Base-by-base conservation (phyloP, 37 sponge, comb jelly and placozoan species). In the Spongia lamella region DNA sequence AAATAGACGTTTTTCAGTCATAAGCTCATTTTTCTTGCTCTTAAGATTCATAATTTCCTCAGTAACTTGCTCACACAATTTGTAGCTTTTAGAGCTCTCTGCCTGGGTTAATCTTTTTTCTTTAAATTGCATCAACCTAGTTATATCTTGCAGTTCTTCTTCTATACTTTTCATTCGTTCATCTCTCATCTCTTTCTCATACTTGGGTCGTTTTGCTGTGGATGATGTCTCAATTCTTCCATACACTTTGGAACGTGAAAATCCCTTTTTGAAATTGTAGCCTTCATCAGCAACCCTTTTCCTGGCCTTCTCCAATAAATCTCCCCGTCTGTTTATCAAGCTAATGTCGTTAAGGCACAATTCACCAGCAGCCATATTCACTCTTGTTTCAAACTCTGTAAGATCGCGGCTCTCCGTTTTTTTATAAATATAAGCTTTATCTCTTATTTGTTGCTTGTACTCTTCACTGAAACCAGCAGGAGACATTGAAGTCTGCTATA, bases 21-120 rank as follows among this genome's bases (percentile, higher is more conserved):
- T n/a, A n/a, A 60, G 61, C 7, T 60, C 61, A 60, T 19, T 11
- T 29, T 19, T 60, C 61, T 19, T 60, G 21, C 21, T 60, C 22
- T 17, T 60, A 11, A 60, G 61, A n/a, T 22, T 29, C 61, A 60
- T 60, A 11, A 60, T n/a, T 19, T 60, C 61, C 61, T 60, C 61
- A 60, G 61, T 60, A n/a, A 60, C 11, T 29, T 60, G 15, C 61
- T 60, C 61, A 60, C 61, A 60, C 21, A 17, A n/a, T 60, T 17
- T 60, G 22, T 60, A 60, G 22, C 24, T 60, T 9, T 19, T n/a
- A 26, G 61, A 22, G 24, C n/a, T 9, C 22, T 60, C 61, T n/a
- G 61, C 61, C 21, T 60, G 61, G 24, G 61, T 26, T 26, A 60
- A 29, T 26, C 61, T 11, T 29, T 60, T 60, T 17, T 60, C 61